These are phyloP conservation scores for Orthosia incerta DNA, from an alignment of 2,888 invertebrate species.

Conservation along the genomic window DNA sequence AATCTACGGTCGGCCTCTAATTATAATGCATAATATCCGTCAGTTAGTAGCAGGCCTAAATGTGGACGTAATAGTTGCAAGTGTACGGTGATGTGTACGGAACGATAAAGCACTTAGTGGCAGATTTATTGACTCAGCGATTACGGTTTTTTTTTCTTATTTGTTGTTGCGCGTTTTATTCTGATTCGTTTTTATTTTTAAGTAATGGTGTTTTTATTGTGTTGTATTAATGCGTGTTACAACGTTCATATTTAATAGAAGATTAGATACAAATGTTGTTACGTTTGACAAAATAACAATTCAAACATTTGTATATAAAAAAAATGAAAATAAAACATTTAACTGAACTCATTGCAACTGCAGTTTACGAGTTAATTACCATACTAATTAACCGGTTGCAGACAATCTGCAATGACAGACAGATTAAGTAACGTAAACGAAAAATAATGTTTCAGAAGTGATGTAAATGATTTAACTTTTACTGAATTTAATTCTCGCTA, in stretches of 20 bases:
- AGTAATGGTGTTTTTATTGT: background rate
- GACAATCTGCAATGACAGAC: constrained; percentile 32
- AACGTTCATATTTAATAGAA: too few relatives aligned
- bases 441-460: constrained; percentile 29
- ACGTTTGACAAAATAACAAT: background rate
- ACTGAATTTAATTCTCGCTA: constrained; percentile 8
- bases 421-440: constrained; percentile 35
- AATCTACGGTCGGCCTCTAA: too few relatives aligned
- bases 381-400: constrained; percentile 33
- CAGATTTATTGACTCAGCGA: constrained; percentile 48
- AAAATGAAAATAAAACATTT: background rate
- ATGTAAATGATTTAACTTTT: constrained; percentile 31
- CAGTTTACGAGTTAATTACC: constrained; percentile 26
- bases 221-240: background rate
- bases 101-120: constrained; percentile 54
- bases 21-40: constrained; percentile 38
- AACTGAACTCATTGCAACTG: constrained; percentile 15
- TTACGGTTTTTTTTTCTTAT: constrained; percentile 12
- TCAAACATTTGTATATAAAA: too few relatives aligned
- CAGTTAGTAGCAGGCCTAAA: constrained; percentile 39
- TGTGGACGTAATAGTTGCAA: constrained; percentile 39
- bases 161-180: constrained; percentile 9
- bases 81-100: constrained; percentile 39
- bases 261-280: too few relatives aligned
- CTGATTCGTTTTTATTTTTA: background rate